phyloP scores from a whole-genome alignment of 2,113 vertebrate species.

The Myrmecobius fasciatus region DNA sequence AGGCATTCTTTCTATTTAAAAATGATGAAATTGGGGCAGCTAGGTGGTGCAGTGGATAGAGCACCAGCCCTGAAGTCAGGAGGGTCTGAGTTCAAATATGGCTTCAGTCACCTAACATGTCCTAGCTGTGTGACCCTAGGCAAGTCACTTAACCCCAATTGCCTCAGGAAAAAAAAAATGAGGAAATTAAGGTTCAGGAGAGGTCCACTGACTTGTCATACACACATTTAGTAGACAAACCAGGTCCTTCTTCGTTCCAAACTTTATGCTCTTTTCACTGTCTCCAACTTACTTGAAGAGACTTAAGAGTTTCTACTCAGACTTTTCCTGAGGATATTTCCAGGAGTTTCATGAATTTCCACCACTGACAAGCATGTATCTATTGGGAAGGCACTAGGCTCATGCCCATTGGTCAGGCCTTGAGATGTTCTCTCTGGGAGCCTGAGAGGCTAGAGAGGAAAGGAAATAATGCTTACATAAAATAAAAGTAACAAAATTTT shows the following conservation, averaged over 20 bases:
- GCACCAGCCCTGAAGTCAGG: too few species aligned
- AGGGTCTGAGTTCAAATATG: too few species aligned
- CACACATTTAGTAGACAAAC: neutral
- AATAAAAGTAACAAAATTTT: neutral
- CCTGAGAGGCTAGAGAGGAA: neutral
- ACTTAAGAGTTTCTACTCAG: neutral
- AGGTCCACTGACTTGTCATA: neutral
- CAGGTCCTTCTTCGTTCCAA: neutral
- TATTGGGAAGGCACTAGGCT: neutral
- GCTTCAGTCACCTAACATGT: too few species aligned
- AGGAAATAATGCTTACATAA: neutral
- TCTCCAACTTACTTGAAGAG: neutral
- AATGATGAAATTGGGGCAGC: neutral
- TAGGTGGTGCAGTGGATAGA: too few species aligned
- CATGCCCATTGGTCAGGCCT: neutral
- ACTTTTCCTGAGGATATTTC: neutral
- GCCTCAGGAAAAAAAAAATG: too few species aligned
- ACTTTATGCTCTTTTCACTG: neutral
- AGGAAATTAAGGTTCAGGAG: neutral
- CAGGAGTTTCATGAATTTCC: neutral
- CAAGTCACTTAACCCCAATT: too few species aligned
- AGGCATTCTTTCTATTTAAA: neutral
- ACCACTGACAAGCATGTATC: neutral
- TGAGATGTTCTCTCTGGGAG: neutral
- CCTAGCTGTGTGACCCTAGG: too few species aligned